Conservation (phyloP, 2,888 invertebrate genomes). For the Apantesis nais region DNA sequence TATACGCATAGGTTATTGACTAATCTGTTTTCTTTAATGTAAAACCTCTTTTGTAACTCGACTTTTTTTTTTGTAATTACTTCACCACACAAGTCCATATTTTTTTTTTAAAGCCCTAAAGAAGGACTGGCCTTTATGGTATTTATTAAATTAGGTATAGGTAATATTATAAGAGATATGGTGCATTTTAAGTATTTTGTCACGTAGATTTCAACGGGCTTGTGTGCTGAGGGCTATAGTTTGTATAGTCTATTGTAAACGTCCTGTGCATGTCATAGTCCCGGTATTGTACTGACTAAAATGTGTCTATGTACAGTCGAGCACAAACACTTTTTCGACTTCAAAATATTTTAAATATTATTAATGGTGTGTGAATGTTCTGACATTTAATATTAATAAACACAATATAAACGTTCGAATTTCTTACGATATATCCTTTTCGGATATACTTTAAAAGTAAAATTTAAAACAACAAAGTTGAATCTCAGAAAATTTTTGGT, state of each 20-base stretch:
- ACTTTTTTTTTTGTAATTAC: constrained; percentile 44
- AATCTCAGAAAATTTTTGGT: neutral
- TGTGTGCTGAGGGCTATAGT: constrained; percentile 53
- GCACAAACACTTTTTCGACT: constrained; percentile 39
- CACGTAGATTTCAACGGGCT: constrained; percentile 26
- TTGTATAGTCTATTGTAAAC: constrained; percentile 67
- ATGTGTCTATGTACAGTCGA: constrained; percentile 60
- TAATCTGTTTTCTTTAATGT: constrained; percentile 67
- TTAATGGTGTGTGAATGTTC: neutral
- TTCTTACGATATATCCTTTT: neutral
- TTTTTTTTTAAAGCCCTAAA: neutral
- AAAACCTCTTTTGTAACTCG: constrained; percentile 45
- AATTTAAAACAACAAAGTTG: neutral
- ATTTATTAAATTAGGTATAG: too few relatives aligned
- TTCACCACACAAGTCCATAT: constrained; percentile 44
- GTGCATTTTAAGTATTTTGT: neutral
- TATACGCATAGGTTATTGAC: constrained; percentile 76
- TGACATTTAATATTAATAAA: neutral
- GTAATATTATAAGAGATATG: neutral
- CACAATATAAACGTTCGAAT: neutral
- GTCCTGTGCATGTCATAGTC: constrained; percentile 75
- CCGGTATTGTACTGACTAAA: constrained; percentile 63
- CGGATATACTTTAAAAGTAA: neutral
- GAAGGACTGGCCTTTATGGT: neutral
- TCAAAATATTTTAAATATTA: neutral